Percentiles rank a stretch among this genome's conserved stretches.
These are phyloP conservation scores for Celastrina argiolus DNA, from an alignment of 2,888 invertebrate species.

Conservation along the genomic window DNA sequence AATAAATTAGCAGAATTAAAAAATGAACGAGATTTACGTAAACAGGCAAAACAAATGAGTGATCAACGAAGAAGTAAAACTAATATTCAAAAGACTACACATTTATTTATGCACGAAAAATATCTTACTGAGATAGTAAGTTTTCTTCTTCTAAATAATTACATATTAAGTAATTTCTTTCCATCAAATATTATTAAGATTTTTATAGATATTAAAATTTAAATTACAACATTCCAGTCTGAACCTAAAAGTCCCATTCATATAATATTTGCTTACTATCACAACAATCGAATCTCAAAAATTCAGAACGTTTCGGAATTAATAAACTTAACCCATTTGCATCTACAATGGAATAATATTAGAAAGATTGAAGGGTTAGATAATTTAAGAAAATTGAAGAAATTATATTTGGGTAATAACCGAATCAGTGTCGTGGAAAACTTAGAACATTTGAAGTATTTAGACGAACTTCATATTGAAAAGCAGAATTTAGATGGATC, in stretches of 20 bases:
- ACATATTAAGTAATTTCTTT: too few species aligned
- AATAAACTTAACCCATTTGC: constrained; percentile 82
- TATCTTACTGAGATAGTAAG: constrained; percentile 77
- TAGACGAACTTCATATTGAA: constrained; percentile 83
- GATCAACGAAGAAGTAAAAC: constrained; percentile 48
- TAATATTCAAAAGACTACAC: constrained; percentile 53
- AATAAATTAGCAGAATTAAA: constrained; percentile 42
- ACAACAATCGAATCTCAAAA: constrained; percentile 87
- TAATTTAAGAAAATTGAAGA: constrained; percentile 81
- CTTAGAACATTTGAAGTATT: constrained; percentile 75
- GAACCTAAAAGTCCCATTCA: constrained; percentile 55
- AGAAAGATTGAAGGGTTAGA: constrained; percentile 82
- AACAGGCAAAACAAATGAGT: constrained; percentile 58
- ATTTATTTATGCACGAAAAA: constrained; percentile 79
- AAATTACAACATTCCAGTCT: constrained; percentile 46
- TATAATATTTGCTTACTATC: constrained; percentile 83
- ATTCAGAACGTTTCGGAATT: constrained; percentile 84
- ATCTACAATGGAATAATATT: constrained; percentile 87
- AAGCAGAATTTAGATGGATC: constrained; percentile 77
- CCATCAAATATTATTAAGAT: too few species aligned
- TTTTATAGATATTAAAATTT: too few species aligned
- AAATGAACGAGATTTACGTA: constrained; percentile 52
- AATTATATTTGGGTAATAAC: constrained; percentile 86
- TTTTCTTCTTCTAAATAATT: too few species aligned
- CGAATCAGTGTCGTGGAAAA: constrained; percentile 83